phyloP scores from a whole-genome alignment of 2,888 invertebrate species.

The Baccha elongata region DNA sequence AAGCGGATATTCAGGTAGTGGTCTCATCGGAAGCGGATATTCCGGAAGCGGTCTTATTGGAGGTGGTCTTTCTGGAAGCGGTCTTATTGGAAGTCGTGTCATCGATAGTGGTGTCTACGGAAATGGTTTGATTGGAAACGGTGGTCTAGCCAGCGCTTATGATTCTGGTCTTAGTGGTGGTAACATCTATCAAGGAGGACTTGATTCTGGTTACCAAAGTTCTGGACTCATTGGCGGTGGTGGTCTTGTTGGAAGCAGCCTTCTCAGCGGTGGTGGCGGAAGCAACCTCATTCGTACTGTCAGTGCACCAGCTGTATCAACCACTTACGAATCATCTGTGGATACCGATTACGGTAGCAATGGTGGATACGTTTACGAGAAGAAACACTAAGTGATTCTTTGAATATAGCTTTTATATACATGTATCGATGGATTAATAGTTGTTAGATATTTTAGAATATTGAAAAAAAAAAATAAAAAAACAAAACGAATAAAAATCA shows the following conservation, averaged over 20 bases:
- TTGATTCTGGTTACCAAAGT: conserved; percentile 9
- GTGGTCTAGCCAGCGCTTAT: not conserved
- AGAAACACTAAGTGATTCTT: conserved; percentile 76
- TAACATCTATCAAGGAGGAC: not conserved
- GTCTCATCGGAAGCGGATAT: conserved; percentile 13
- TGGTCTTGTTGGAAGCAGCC: not conserved
- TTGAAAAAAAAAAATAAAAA: conserved; percentile 32
- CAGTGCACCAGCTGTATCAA: conserved; percentile 30
- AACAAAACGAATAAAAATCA: conserved; percentile 16
- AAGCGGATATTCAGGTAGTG: conserved; percentile 1
- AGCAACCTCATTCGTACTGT: not conserved
- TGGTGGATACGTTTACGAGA: conserved; percentile 80
- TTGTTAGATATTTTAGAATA: conserved; percentile 34
- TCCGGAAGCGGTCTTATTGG: not conserved
- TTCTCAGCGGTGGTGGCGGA: not conserved
- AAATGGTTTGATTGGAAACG: not conserved
- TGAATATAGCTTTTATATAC: not conserved
- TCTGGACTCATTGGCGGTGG: conserved; percentile 5
- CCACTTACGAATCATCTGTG: conserved; percentile 40
- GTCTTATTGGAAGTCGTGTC: not conserved
- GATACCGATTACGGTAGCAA: conserved; percentile 80
- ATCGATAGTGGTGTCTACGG: not conserved
- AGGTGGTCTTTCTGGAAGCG: not conserved
- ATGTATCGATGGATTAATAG: conserved; percentile 18
- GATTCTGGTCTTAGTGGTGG: conserved; percentile 8